A percentile compares a stretch with the other conserved stretches of the same genome.
Evolutionary conservation across 2,113 vertebrate species (phyloP).

Genomic region (Syrrhaptes paradoxus): DNA sequence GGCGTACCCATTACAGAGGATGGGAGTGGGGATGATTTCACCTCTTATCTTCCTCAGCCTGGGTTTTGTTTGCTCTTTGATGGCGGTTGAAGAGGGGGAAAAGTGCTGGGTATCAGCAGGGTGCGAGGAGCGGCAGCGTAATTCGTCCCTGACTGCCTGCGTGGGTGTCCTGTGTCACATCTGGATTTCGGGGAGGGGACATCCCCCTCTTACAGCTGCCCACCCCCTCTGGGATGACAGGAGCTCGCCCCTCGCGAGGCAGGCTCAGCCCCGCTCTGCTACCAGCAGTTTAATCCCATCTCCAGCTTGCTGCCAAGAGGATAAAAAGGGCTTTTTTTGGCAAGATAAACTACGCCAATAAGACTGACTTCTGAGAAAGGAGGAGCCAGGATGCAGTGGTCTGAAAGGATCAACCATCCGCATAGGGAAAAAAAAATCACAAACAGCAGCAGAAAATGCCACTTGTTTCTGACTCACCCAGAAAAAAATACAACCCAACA

Average conservation of each 20-base stretch:
- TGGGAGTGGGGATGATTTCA: neutral
- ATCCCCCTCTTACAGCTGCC: neutral
- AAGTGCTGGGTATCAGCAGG: neutral
- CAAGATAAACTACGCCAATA: neutral
- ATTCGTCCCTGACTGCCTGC: accelerated
- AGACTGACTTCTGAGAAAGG: neutral
- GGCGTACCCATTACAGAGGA: neutral
- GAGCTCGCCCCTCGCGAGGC: accelerated
- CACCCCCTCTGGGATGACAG: neutral
- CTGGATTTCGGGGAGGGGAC: neutral
- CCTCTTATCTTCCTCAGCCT: neutral
- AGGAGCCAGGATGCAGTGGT: neutral
- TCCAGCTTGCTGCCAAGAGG: neutral
- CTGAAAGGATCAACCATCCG: neutral
- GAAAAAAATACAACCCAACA: neutral
- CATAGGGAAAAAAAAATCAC: neutral
- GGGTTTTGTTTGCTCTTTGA: neutral
- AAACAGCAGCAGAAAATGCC: neutral
- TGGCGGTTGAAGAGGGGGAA: neutral
- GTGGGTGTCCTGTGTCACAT: neutral
- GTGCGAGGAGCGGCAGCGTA: neutral
- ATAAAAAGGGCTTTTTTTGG: neutral
- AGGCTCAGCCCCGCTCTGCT: neutral
- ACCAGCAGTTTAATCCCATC: neutral
- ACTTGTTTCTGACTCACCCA: neutral